Base-by-base conservation (phyloP, 2,888 invertebrate genomes). In the Quadroppia sp. region DNA sequence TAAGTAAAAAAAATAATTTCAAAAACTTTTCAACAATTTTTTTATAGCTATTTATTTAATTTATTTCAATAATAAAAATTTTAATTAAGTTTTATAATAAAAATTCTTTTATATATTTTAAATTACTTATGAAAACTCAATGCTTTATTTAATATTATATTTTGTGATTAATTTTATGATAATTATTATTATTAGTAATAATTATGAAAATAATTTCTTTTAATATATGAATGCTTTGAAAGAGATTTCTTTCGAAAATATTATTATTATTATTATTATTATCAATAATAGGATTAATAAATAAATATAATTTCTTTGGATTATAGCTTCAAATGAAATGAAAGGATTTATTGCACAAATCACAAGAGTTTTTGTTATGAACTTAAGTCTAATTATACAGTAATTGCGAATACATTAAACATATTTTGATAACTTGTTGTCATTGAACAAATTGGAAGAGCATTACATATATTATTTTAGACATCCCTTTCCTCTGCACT, bases 291-390 rank as follows among this genome's bases (percentile, higher is more conserved):
- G 53, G 53, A 53, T 53, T 53, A 53, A 11, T 23, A 30, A 3
- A 56, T 56, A 56, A 56, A 56, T 56, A 56, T 30, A 56, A 7
- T n/a, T 53, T 53, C 28, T 56, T 30, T 20, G 28, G 56, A 56
- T 56, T 56, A 56, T 25, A 56, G 15, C 28, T 56, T 25, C 28
- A 17, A 56, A 56, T 56, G 30, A 56, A 56, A 56, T 56, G 56
- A 56, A 56, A 4, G 20, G 56, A 56, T 56, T 56, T 56, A n/a
- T n/a, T n/a, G n/a, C n/a, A n/a, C n/a, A n/a, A n/a, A n/a, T n/a
- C n/a, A n/a, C n/a, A n/a, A n/a, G n/a, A n/a, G n/a, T n/a, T n/a
- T n/a, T n/a, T n/a, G n/a, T n/a, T n/a, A n/a, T n/a, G n/a, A n/a
- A n/a, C n/a, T n/a, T n/a, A n/a, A n/a, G n/a, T n/a, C n/a, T n/a